Evolutionary conservation across 1,140 invertebrate genomes (phyloP), one percentile per base, ranked within the genome.

Genomic region (Nasonia giraulti): DNA sequence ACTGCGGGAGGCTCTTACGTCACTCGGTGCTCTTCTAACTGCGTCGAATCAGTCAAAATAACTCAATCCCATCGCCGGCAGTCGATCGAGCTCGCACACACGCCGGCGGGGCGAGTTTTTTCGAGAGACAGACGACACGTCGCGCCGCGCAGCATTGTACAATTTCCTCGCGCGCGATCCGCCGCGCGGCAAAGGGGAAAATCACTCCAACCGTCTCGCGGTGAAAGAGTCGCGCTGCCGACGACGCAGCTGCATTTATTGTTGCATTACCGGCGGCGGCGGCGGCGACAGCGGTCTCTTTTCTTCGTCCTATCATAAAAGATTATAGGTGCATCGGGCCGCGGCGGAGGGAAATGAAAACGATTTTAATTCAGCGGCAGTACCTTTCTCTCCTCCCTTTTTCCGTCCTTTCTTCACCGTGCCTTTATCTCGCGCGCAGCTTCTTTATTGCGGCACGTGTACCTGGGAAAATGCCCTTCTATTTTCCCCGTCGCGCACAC

Each of bases 321-420:
- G 68, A 84, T 84, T 66, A 84, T 75, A 80, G 82, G 66, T 79
- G 68, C 76, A 74, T 73, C 62, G 66, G 40, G 10, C 17, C n/a
- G 55, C 62, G 50, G 10, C 62, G 50, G 10, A 71, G 81, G 81
- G 23, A 77, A 78, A 79, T 37, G 76, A 78, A 78, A 84, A 44
- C 44, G 69, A 84, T 80, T 84, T 84, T 74, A 74, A 79, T 84
- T 84, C 82, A 84, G 68, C 2, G 71, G 82, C 40, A n/a, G 55
- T 14, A 6, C 3, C 10, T 77, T n/a, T 27, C 23, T 55, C 23
- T 55, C 10, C 47, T 62, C 33, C 27, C n/a, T 37, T 44, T 62
- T 44, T 44, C 40, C 27, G n/a, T 20, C 40, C 14, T 37, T 74
- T 47, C n/a, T 33, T 40, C n/a, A 1, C 27, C 23, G 68, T 0